phyloP scores from a whole-genome alignment of 1,140 invertebrate species.

The Cherax destructor region DNA sequence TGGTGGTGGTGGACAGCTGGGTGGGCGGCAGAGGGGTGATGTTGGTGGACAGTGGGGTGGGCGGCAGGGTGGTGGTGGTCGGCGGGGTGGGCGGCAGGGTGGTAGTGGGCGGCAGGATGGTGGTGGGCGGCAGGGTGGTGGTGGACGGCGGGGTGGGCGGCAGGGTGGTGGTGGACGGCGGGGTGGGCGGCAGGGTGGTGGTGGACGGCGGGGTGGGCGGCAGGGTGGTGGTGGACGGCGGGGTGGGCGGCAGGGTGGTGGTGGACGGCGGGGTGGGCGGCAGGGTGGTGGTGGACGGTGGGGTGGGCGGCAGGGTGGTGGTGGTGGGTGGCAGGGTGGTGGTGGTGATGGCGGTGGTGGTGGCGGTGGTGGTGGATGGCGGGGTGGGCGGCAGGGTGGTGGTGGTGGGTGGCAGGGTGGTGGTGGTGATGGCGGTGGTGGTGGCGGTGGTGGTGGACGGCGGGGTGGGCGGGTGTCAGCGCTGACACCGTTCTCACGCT shows the following conservation, averaged over 20 bases:
- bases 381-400: neutral
- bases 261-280: neutral
- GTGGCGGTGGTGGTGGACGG: neutral
- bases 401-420: neutral
- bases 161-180: no score
- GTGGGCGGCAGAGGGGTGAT: no score
- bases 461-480: constrained; percentile 22
- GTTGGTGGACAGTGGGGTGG: no score
- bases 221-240: no score
- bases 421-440: no score
- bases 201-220: no score
- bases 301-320: neutral
- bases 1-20: no score
- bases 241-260: neutral
- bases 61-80: neutral
- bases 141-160: no score
- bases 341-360: no score
- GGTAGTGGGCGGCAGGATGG: neutral
- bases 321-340: neutral
- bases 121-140: no score
- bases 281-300: neutral
- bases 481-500: constrained; percentile 64
- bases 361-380: neutral
- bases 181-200: no score
- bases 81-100: no score